Percentiles rank a stretch among this genome's conserved stretches.
These are phyloP conservation scores for Drosophila pseudoobscura DNA, from an alignment of 1,140 invertebrate species.

Conservation along the genomic window DNA sequence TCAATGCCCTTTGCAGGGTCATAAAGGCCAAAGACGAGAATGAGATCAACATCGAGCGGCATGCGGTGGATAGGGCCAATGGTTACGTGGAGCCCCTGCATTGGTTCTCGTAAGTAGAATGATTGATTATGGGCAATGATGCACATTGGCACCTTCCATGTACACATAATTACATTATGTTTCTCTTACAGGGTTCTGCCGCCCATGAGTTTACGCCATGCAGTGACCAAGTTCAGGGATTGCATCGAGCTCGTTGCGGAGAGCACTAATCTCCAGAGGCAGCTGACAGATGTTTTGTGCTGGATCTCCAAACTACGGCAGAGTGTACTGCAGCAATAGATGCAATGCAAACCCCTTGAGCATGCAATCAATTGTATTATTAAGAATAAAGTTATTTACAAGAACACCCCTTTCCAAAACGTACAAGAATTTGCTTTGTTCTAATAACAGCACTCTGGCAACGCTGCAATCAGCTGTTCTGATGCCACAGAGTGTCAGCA, in stretches of 20 bases:
- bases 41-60: constrained; percentile 33
- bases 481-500: no score
- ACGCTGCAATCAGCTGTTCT: no score
- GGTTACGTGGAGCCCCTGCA: constrained; percentile 85
- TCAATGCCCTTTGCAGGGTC: constrained; percentile 70
- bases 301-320: constrained; percentile 48
- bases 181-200: constrained; percentile 85
- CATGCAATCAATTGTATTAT: constrained; percentile 5
- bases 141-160: no score
- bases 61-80: constrained; percentile 62
- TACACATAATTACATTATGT: background rate
- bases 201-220: constrained; percentile 86
- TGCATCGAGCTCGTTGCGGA: constrained; percentile 85
- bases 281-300: constrained; percentile 75
- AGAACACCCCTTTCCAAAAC: no score
- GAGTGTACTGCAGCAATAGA: constrained; percentile 14
- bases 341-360: background rate
- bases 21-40: constrained; percentile 16
- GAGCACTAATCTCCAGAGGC: constrained; percentile 86
- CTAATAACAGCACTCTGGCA: no score
- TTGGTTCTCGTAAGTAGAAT: constrained; percentile 85
- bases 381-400: constrained; percentile 45
- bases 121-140: no score
- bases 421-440: no score
- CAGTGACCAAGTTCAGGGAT: constrained; percentile 86